Base-by-base conservation (phyloP, 2,797 vertebrate species). In the Scolopax rusticola region DNA sequence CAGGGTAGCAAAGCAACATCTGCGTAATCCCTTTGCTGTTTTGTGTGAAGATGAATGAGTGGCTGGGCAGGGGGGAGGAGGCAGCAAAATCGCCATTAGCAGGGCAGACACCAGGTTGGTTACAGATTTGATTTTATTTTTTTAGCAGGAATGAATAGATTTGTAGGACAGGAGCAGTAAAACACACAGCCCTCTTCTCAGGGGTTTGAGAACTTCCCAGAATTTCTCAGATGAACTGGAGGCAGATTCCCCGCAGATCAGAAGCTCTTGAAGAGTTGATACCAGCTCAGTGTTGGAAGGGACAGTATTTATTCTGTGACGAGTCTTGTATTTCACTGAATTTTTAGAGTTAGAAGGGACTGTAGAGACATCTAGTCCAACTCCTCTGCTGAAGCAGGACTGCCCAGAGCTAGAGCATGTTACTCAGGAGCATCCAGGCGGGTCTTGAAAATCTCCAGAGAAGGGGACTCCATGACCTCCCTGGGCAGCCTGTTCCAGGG, bases 1-100 rank as follows among this genome's bases (percentile, higher is more conserved):
- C 95, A 81, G 94, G 83, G 69, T 53, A 93, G 93, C 91, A 94
- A 95, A 94, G 85, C 91, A 95, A 87, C 94, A 94, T 97, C 90
- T 96, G 93, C 25, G 0, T 96, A 95, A 97, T 97, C 95, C 82
- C 33, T 87, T 86, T 92, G 93, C 90, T 96, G 2, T 92, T 97
- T 95, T 87, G 71, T 87, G 77, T 87, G 74, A 71, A 95, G 96
- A 94, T 93, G 88, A 95, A 94, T 94, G 93, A 95, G 70, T 87
- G 71, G 51, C 50, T 80, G 76, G 30, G 64, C 4, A 7, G 40
- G 25, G 30, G 53, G 56, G 68, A 60, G 45, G 54, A 86, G 56
- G 69, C 48, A 79, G 64, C 48, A 88, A 75, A 70, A 79, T 87
- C 48, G 12, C 64, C 68, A 33, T 45, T 69, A 65, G 54, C 50